Percentiles rank a stretch among this genome's conserved stretches.
Conservation (phyloP, 2,888 invertebrate species). For the Netelia fuscicornis region DNA sequence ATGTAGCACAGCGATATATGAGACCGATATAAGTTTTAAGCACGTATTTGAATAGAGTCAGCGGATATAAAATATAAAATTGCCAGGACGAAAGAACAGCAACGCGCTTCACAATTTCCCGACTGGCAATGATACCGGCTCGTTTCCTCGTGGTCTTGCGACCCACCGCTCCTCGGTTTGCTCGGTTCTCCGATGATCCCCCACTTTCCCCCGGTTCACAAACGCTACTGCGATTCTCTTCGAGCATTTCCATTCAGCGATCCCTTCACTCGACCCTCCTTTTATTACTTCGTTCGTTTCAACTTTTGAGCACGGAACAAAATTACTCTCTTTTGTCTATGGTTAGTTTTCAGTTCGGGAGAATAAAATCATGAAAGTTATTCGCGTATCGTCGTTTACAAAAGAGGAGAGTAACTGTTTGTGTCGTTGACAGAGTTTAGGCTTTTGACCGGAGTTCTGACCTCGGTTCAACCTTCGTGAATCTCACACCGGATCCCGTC, state of each 20-base stretch:
- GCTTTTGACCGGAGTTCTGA: conserved; percentile 7
- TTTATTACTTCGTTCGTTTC: conserved; percentile 25
- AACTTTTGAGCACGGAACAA: not conserved
- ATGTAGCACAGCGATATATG: conserved; percentile 69
- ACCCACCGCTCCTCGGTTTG: conserved; percentile 56
- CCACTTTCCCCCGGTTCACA: conserved; percentile 62
- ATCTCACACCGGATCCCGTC: not conserved
- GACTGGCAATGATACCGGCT: conserved; percentile 70
- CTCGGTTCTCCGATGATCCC: conserved; percentile 60
- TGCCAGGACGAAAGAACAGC: conserved; percentile 15
- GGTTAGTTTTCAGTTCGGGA: not conserved
- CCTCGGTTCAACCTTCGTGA: conserved; percentile 14
- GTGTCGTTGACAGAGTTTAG: not conserved
- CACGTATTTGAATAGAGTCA: conserved; percentile 43
- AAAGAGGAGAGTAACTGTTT: not conserved
- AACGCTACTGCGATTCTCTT: conserved; percentile 61
- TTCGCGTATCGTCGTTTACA: not conserved
- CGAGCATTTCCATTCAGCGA: conserved; percentile 61
- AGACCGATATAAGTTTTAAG: conserved; percentile 64
- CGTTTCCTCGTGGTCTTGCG: conserved; percentile 68
- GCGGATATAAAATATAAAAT: conserved; percentile 39
- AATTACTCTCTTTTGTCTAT: not conserved
- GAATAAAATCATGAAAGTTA: not conserved
- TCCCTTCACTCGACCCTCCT: conserved; percentile 49
- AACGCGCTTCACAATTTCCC: conserved; percentile 69